Percentiles rank a stretch among this genome's conserved stretches.
Conservation (phyloP, 2,888 invertebrate species). For the Platycnemis pennipes region DNA sequence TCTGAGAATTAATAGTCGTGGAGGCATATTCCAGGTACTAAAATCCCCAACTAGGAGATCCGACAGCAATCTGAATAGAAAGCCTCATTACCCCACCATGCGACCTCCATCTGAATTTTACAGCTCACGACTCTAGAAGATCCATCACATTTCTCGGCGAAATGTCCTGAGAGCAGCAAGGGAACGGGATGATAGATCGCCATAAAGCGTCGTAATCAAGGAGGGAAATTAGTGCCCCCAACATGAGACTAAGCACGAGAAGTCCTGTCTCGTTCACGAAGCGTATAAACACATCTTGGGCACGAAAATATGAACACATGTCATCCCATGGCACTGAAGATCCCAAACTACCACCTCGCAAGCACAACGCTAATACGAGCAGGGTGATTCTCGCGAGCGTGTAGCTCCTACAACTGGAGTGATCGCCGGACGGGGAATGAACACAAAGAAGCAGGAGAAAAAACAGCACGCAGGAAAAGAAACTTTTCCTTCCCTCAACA, state of each 20-base stretch:
- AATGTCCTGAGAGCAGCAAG: neutral
- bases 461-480: neutral
- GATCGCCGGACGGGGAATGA: neutral
- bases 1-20: neutral
- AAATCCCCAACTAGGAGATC: neutral
- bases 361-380: neutral
- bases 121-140: neutral
- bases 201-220: neutral
- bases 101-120: constrained; percentile 4
- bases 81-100: neutral
- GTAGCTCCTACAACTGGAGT: neutral
- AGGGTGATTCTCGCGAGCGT: neutral
- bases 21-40: neutral
- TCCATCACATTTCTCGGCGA: neutral
- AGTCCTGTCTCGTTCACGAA: neutral
- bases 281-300: neutral
- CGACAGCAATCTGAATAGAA: neutral
- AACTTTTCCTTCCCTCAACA: neutral
- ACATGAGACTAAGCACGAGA: neutral
- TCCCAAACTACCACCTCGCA: neutral
- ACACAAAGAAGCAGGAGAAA: neutral
- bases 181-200: neutral
- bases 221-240: neutral
- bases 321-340: neutral
- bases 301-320: neutral